Conservation (phyloP, 2,888 invertebrate species). For the Erebia ligea region DNA sequence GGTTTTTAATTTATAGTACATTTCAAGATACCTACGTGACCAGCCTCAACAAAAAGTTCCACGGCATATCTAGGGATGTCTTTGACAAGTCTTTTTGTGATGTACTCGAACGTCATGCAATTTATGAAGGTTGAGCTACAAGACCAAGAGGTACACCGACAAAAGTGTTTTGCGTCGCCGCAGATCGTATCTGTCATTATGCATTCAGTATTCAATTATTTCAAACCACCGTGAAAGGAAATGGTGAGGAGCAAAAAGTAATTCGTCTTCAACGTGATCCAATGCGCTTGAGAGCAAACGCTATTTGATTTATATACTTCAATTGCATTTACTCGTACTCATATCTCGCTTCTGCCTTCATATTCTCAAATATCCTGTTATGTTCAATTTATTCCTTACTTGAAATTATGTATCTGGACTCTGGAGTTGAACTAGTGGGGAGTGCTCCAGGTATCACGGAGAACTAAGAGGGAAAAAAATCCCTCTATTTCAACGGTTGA, state of each 20-base stretch:
- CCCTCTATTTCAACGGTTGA: too few relatives aligned
- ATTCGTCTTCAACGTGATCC: constrained; percentile 43
- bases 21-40: constrained; percentile 42
- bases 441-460: too few relatives aligned
- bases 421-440: too few relatives aligned
- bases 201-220: constrained; percentile 45
- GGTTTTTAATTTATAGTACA: constrained; percentile 27
- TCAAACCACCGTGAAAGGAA: constrained; percentile 41
- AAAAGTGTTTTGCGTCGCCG: constrained; percentile 51
- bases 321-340: constrained; percentile 29
- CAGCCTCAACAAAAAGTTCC: constrained; percentile 47
- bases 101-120: constrained; percentile 38
- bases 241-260: constrained; percentile 45
- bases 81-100: constrained; percentile 42
- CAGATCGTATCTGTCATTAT: constrained; percentile 48
- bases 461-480: too few relatives aligned
- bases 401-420: background rate
- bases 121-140: constrained; percentile 26
- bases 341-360: constrained; percentile 28
- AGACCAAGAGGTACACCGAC: constrained; percentile 41
- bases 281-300: constrained; percentile 38
- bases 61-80: constrained; percentile 40
- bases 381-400: constrained; percentile 35
- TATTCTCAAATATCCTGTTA: constrained; percentile 17
- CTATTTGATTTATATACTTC: constrained; percentile 43